A percentile compares a stretch with the other conserved stretches of the same genome.
phyloP scores from a whole-genome alignment of 2,113 vertebrate species.

The Melanostigma gelatinosum region DNA sequence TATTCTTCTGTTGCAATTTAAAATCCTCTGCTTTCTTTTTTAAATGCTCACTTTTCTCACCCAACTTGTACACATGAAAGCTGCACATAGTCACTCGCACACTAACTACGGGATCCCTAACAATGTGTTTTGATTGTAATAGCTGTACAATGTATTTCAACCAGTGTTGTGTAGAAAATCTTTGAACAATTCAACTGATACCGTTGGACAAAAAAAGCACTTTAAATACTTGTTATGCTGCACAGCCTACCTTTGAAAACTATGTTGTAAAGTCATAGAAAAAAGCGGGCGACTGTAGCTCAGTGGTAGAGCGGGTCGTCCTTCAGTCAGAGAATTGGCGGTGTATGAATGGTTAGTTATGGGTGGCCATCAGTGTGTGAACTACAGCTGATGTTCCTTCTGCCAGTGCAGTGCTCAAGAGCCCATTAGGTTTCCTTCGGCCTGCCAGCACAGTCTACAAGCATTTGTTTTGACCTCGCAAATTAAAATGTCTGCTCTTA shows the following conservation, averaged over 20 bases:
- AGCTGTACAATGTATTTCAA: constrained; percentile 59
- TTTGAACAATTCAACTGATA: constrained; percentile 44
- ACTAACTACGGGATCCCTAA: constrained; percentile 47
- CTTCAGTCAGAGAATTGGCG: no score
- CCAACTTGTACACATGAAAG: constrained; percentile 55
- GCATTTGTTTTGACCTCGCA: constrained; percentile 75
- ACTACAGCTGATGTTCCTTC: constrained; percentile 46
- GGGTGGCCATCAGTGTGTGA: no score
- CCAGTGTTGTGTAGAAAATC: constrained; percentile 42
- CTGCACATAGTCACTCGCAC: constrained; percentile 63
- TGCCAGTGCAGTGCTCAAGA: constrained; percentile 51
- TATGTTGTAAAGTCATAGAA: constrained; percentile 55
- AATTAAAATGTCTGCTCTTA: constrained; percentile 80
- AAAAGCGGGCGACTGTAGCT: background rate
- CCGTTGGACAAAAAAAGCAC: constrained; percentile 62
- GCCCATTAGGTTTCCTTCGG: constrained; percentile 63
- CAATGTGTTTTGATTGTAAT: constrained; percentile 63
- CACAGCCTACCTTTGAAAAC: constrained; percentile 75
- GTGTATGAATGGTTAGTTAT: no score
- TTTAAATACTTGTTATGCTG: constrained; percentile 71
- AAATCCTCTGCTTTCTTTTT: constrained; percentile 27
- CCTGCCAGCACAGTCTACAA: constrained; percentile 62
- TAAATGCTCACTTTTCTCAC: constrained; percentile 41
- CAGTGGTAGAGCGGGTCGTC: no score
- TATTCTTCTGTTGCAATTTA: constrained; percentile 47